These are phyloP conservation scores for Stenurella melanura DNA, from an alignment of 2,888 invertebrate species.

Conservation along the genomic window DNA sequence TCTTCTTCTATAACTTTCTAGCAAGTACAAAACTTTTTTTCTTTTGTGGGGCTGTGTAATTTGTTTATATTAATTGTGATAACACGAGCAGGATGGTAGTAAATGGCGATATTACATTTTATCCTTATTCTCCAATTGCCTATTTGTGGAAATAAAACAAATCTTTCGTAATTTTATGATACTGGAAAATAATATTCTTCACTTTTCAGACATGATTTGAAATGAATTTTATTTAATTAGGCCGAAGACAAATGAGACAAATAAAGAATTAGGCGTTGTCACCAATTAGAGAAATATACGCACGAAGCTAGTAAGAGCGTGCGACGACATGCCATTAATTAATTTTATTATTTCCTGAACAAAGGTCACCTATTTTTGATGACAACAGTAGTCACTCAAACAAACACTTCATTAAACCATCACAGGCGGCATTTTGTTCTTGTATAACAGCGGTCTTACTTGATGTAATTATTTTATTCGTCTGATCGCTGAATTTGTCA, in stretches of 20 bases:
- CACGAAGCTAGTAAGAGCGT: not conserved
- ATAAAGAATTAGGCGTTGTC: slow-evolving; percentile 1
- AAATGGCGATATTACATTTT: too few species aligned
- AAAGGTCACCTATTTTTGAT: slow-evolving; percentile 2
- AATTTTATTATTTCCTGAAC: slow-evolving; percentile 3
- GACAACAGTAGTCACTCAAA: slow-evolving; percentile 1
- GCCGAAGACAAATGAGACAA: not conserved
- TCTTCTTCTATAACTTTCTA: too few species aligned
- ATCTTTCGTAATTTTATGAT: not conserved
- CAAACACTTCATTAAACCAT: not conserved
- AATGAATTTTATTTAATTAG: slow-evolving; percentile 1
- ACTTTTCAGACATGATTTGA: not conserved
- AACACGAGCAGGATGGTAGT: too few species aligned
- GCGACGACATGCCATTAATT: not conserved
- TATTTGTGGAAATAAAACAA: too few species aligned
- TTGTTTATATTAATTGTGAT: too few species aligned
- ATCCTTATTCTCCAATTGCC: too few species aligned
- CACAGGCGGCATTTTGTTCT: not conserved
- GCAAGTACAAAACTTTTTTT: too few species aligned
- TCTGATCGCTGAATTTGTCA: not conserved
- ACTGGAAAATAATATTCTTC: not conserved
- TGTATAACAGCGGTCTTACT: not conserved
- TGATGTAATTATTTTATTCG: not conserved
- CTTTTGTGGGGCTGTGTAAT: too few species aligned
- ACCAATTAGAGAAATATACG: slow-evolving; percentile 1